Base-by-base conservation (phyloP, 2,113 vertebrate species). In the Pristiophorus japonicus region DNA sequence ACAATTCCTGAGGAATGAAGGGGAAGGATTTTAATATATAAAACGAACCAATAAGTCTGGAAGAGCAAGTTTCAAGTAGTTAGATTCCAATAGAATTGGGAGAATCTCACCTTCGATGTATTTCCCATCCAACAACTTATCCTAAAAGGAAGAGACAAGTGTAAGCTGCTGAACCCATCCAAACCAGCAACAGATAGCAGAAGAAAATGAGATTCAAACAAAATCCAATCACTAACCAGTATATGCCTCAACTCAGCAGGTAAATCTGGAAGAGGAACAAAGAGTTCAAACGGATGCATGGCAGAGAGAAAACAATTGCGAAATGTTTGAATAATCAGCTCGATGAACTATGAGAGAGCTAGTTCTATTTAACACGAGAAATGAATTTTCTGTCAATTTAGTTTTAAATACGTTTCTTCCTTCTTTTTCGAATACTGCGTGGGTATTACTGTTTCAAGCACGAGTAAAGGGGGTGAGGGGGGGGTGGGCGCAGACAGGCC, bases 21-120 rank as follows among this genome's bases (percentile, higher is more conserved):
- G 24, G 6, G 62, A 67, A 93, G 18, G 22, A 42, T 22, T 34
- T 66, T 24, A 24, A 42, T 67, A 30, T 34, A 14, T 42, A 6
- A 81, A 55, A 5, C 11, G 7, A 30, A 90, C 5, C 11, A 59
- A 16, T 14, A 22, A 1, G 34, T 59, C 87, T 90, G 87, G 24
- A 11, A 59, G 27, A 34, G 27, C 8, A 34, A 1, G 47, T 62
- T 90, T 51, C 51, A 90, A 16, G 30, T 16, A 81, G 78, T 20
- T 81, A 14, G 78, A 81, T 45, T 45, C 78, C 38, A 51, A 70
- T 18, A 45, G 27, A 47, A 8, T 11, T 66, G 38, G 20, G 11
- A 45, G 62, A 93, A 96, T 96, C 65, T 98, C 98, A 98, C 98
- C 98, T 96, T 97, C 97, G 96, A 98, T 97, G 51, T 98, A 98